These are phyloP conservation scores for Drosophila lacicola DNA, from an alignment of 2,888 invertebrate species.

Conservation along the genomic window DNA sequence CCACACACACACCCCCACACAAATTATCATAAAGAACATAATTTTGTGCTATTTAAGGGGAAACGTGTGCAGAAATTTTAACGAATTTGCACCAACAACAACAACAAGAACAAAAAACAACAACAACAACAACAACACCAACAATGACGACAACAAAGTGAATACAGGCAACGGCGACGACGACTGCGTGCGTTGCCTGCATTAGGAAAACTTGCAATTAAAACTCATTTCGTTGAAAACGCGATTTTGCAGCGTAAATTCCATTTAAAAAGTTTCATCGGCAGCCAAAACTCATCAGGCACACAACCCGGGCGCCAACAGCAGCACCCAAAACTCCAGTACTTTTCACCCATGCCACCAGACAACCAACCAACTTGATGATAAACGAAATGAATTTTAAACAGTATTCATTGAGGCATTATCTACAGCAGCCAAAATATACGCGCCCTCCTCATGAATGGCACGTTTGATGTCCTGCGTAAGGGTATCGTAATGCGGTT, in stretches of 20 bases:
- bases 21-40: conserved; percentile 79
- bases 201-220: conserved; percentile 81
- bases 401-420: conserved; percentile 69
- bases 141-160: conserved; percentile 25
- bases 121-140: conserved; percentile 16
- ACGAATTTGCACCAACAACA: conserved; percentile 38
- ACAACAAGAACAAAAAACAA: conserved; percentile 14
- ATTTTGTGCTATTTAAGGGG: conserved; percentile 68
- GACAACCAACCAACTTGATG: conserved; percentile 52
- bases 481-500: conserved; percentile 16
- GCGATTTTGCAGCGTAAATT: conserved; percentile 76
- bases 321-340: not conserved
- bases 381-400: conserved; percentile 80
- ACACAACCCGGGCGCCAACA: conserved; percentile 10
- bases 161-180: conserved; percentile 37
- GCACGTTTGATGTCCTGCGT: conserved; percentile 13
- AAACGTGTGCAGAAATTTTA: conserved; percentile 60
- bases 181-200: conserved; percentile 64
- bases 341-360: not conserved
- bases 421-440: conserved; percentile 37
- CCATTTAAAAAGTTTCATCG: conserved; percentile 69
- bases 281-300: conserved; percentile 61
- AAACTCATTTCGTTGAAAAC: conserved; percentile 79
- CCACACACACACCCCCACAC: conserved; percentile 19
- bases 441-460: conserved; percentile 4